These are phyloP conservation scores for Agonopterix heracliana DNA, from an alignment of 2,888 invertebrate genomes.

Conservation along the genomic window DNA sequence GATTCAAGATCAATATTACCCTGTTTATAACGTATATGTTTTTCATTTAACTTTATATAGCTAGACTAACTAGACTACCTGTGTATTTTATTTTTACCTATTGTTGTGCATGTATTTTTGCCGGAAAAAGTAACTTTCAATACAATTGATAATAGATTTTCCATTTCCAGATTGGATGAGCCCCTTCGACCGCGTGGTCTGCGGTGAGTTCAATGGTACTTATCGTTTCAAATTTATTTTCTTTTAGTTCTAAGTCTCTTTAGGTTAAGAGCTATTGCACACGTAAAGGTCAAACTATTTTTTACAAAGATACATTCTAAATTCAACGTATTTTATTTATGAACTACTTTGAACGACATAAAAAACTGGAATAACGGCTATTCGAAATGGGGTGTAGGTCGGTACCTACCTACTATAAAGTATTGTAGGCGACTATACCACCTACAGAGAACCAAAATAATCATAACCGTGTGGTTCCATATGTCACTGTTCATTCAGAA, in stretches of 20 bases:
- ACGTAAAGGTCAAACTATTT: background rate
- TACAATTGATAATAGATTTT: constrained; percentile 78
- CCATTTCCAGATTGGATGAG: constrained; percentile 95
- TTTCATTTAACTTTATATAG: too few species aligned
- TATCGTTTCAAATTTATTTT: constrained; percentile 79
- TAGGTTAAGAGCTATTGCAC: constrained; percentile 27
- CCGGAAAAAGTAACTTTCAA: constrained; percentile 65
- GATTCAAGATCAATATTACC: too few species aligned
- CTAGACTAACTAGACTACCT: background rate
- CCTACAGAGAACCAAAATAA: background rate
- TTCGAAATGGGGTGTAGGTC: background rate
- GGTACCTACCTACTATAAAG: background rate
- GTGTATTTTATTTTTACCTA: background rate
- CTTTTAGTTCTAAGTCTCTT: constrained; percentile 71
- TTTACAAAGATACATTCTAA: background rate
- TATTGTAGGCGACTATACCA: background rate
- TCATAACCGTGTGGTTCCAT: background rate
- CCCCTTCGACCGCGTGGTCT: constrained; percentile 95
- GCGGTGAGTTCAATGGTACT: constrained; percentile 94
- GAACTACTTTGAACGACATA: background rate
- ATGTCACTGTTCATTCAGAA: constrained; percentile 1
- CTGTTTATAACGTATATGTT: too few species aligned
- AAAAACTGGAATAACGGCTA: background rate
- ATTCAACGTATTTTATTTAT: background rate
- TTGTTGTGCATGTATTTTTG: constrained; percentile 48